Base-by-base conservation (phyloP, 53 echinoderm and acorn worm genomes). In the Astropecten irregularis region DNA sequence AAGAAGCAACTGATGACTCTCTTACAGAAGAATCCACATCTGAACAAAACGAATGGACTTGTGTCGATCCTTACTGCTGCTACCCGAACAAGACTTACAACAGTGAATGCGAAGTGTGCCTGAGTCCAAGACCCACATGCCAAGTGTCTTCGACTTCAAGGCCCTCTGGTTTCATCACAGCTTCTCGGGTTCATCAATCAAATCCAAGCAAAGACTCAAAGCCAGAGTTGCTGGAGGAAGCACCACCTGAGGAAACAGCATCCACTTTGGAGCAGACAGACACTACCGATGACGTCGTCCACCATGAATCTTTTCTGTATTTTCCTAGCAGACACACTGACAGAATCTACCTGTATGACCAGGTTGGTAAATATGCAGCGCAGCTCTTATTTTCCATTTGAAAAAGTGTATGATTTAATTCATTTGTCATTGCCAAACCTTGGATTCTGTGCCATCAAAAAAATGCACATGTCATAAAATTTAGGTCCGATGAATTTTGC, bases 331-430 rank as follows among this genome's bases (percentile, higher is more conserved):
- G 58, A 51, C 84, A 87, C 63, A 93, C 93, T 0, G 88, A 88
- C 48, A 87, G 93, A 59, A 90, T 93, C 56, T 93, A 93, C 57
- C 72, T 93, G 9, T 89, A 90, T 87, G 90, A 93, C 52, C 63
- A 85, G 82, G 93, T 93, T 26, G 50, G 88, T 85, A 31, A 39
- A 48, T n/a, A n/a, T n/a, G n/a, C n/a, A n/a, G n/a, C n/a, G n/a
- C n/a, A n/a, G n/a, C n/a, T n/a, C n/a, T n/a, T n/a, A n/a, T n/a
- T n/a, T n/a, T n/a, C n/a, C n/a, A n/a, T n/a, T n/a, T n/a, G n/a
- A n/a, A n/a, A n/a, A n/a, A n/a, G n/a, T n/a, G n/a, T n/a, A n/a
- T n/a, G n/a, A n/a, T n/a, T n/a, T n/a, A n/a, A n/a, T n/a, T n/a
- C n/a, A n/a, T n/a, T n/a, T n/a, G n/a, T n/a, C n/a, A n/a, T n/a